phyloP scores from a whole-genome alignment of 2,113 vertebrate species.

The Seriola dumerili region DNA sequence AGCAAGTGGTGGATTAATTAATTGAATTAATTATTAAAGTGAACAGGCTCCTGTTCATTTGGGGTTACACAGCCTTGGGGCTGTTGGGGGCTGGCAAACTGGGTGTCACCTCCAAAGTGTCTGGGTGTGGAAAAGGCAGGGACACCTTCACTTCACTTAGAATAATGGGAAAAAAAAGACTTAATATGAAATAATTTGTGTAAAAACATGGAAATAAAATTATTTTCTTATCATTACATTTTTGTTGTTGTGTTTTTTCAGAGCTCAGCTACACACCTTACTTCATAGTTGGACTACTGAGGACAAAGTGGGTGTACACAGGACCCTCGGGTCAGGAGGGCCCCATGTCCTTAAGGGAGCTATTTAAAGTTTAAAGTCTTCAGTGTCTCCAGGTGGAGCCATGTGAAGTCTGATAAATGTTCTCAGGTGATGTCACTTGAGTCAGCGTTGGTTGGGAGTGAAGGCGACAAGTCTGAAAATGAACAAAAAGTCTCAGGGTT shows the following conservation, averaged over 20 bases:
- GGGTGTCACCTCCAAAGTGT: neutral
- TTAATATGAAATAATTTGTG: no score
- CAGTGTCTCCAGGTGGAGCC: no score
- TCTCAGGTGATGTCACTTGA: no score
- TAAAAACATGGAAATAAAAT: neutral
- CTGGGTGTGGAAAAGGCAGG: neutral
- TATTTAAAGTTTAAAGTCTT: no score
- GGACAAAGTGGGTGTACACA: neutral
- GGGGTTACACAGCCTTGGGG: neutral
- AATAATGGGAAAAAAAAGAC: neutral
- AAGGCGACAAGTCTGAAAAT: neutral
- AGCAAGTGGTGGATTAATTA: neutral
- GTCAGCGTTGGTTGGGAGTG: no score
- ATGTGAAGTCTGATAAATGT: no score
- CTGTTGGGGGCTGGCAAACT: neutral
- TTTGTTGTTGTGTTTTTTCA: no score
- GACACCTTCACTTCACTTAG: neutral
- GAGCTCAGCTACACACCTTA: neutral
- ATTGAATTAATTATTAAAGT: slow-evolving; percentile 11
- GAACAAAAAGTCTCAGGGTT: no score
- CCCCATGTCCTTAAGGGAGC: neutral
- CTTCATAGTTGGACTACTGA: neutral
- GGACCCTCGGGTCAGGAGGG: neutral
- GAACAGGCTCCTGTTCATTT: slow-evolving; percentile 4
- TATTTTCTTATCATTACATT: no score